Conservation (phyloP, 2,113 vertebrate species). For the Ptychochromis oligacanthus region DNA sequence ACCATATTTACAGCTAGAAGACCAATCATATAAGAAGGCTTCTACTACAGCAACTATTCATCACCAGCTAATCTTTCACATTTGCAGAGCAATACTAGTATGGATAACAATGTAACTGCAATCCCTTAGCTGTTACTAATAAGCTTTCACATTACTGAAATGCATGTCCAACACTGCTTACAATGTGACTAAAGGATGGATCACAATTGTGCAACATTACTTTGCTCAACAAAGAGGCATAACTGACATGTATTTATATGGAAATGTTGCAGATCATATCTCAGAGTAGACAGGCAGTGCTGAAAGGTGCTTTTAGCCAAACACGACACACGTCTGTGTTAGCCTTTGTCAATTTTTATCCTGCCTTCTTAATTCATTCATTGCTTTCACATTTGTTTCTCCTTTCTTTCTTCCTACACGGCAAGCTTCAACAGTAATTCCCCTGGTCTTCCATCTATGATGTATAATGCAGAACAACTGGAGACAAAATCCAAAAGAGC, state of each 20-base stretch:
- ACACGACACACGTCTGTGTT: not conserved
- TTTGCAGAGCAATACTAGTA: not conserved
- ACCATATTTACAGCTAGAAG: too few species aligned
- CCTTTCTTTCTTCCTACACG: conserved; percentile 1
- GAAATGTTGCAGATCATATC: not conserved
- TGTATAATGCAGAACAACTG: conserved; percentile 48
- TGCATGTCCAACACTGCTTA: too few species aligned
- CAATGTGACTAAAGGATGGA: not conserved
- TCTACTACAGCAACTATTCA: not conserved
- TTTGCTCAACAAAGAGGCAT: not conserved
- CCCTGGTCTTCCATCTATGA: conserved; percentile 6
- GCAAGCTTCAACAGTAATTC: conserved; percentile 23
- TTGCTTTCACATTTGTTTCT: conserved; percentile 5
- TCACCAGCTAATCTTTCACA: not conserved
- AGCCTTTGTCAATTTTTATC: conserved; percentile 14
- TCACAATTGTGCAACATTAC: not conserved
- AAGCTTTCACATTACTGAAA: not conserved
- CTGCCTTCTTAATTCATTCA: not conserved
- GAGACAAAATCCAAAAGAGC: conserved; percentile 34
- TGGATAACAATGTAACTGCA: not conserved
- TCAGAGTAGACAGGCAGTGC: not conserved
- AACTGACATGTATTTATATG: conserved; percentile 6
- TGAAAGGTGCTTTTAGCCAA: conserved; percentile 1
- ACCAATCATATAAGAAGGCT: too few species aligned
- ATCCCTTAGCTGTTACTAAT: not conserved